Conservation (phyloP, 2,797 vertebrate genomes). For the Sandelia bainsii region DNA sequence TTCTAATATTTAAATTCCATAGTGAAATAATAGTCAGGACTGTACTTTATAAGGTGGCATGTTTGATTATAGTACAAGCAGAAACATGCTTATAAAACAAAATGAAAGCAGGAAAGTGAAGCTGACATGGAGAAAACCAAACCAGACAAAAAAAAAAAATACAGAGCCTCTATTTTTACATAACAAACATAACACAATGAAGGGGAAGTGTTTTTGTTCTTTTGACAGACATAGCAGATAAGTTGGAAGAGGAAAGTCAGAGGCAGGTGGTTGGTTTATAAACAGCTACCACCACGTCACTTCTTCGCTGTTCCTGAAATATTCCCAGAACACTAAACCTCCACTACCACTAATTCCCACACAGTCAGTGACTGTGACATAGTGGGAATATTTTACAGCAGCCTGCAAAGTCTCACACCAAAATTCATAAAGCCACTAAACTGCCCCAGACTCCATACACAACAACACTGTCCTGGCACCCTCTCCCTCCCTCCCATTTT, state of each 20-base stretch:
- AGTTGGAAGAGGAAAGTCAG: constrained; percentile 42
- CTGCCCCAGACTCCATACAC: constrained; percentile 39
- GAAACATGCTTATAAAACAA: not conserved
- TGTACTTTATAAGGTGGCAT: not conserved
- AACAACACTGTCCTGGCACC: constrained; percentile 40
- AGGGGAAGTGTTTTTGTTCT: constrained; percentile 27
- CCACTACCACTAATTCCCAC: constrained; percentile 15
- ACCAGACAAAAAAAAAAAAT: not conserved
- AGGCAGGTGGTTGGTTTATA: constrained; percentile 51
- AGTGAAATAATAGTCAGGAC: no score
- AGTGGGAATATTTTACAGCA: constrained; percentile 34
- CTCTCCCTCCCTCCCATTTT: constrained; percentile 23
- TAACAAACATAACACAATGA: not conserved
- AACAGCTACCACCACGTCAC: constrained; percentile 36
- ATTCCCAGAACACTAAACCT: constrained; percentile 38
- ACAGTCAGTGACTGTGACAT: constrained; percentile 22
- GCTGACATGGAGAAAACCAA: not conserved
- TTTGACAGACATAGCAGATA: constrained; percentile 16
- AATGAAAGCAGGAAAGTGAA: constrained; percentile 8
- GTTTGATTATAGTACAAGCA: not conserved
- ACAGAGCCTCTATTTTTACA: not conserved
- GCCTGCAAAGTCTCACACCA: constrained; percentile 32
- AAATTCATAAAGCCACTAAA: constrained; percentile 22
- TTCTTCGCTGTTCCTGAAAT: constrained; percentile 45
- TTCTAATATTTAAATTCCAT: not conserved